Evolutionary conservation across 2,888 invertebrate genomes (phyloP), one percentile per base, ranked within the genome.

Genomic region (Hesperia comma): DNA sequence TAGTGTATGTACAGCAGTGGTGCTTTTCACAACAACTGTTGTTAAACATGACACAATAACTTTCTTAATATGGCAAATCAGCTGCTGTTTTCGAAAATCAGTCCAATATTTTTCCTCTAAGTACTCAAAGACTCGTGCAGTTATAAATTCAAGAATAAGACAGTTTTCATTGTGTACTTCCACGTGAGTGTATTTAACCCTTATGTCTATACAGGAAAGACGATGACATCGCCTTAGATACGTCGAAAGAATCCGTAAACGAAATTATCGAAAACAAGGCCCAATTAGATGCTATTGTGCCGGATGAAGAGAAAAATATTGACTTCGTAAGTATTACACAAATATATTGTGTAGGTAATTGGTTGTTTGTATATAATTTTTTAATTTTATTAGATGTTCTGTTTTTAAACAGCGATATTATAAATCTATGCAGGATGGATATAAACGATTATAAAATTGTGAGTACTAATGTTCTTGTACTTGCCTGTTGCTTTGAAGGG

Each of bases 211-310:
- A 46, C 61, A 58, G 40, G 19, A 37, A 61, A 32, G 26, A 32
- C n/a, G 73, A 76, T 15, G 69, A 68, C 2, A 61, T 71, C 51
- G 71, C 70, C 54, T 55, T 72, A 19, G 71, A 76, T 40, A 60
- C 41, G 12, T 54, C 69, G 1, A 54, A 51, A 33, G 46, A 56
- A 7, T 19, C n/a, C 43, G 19, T 32, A 62, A 62, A 55, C 62
- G 54, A 53, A 41, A 37, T 15, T 6, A 61, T 53, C 40, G 21
- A 41, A n/a, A 53, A 37, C 12, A 14, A 43, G 37, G 15, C 41
- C 2, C 54, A 43, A 32, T 33, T 62, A 32, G n/a, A n/a, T 32
- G 43, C 43, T 8, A 32, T 62, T 19, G 7, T 15, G 4, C 19
- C 43, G 1, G 19, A 46, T 0, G 43, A 43, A 2, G 46, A 41